Base-by-base conservation (phyloP, 2,888 invertebrate species). In the Lottia scabra region DNA sequence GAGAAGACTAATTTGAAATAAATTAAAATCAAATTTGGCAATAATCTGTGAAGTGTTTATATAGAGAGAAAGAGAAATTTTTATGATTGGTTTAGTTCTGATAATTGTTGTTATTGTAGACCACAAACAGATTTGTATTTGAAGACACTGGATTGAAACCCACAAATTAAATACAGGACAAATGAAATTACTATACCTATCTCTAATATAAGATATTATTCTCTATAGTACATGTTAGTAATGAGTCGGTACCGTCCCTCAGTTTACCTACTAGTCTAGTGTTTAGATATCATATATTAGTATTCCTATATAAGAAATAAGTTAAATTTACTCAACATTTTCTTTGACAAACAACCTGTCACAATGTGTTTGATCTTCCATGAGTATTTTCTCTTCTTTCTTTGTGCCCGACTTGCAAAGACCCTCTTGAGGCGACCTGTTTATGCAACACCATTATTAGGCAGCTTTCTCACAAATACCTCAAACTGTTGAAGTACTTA, bases 281-380 rank as follows among this genome's bases (percentile, higher is more conserved):
- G 23, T 56, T 56, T 56, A 56, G 19, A 23, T 56, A 56, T 56
- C 10, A 56, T 56, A 56, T 23, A 23, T 56, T 23, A 56, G 23
- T 56, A 56, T 56, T 56, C 56, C 2, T 19, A 56, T 56, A 56
- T 56, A 56, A 56, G 56, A 56, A 56, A 56, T 56, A 56, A 56
- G 56, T 56, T 56, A 56, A 56, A 56, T 56, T 56, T 56, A 23
- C 56, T 56, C 56, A 56, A 56, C 56, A 56, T 56, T 56, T 23
- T 23, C 56, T 23, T 56, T 13, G 1, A 56, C 23, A 56, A 56
- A 56, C 56, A 56, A 56, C 56, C 13, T 56, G 56, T 56, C 56
- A 23, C 23, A 8, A 23, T 56, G 19, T 56, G 23, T 56, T 56
- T 56, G 56, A 56, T 56, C 19, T 56, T 23, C 56, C 19, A 13